These are phyloP conservation scores for Eretmocerus hayati DNA, from an alignment of 2,888 invertebrate species.

Conservation along the genomic window DNA sequence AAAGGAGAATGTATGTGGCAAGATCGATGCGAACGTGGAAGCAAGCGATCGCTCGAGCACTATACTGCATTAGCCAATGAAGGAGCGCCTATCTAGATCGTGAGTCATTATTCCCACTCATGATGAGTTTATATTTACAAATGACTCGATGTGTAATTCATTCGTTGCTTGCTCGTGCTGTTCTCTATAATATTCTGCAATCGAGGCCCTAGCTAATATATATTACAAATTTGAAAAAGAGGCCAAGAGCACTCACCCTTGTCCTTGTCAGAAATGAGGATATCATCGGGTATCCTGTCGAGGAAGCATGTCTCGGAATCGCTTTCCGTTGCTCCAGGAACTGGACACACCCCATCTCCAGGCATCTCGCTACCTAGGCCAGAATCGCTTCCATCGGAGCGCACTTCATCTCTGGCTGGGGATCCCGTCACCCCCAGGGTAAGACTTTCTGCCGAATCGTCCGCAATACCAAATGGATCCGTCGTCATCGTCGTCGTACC, in stretches of 20 bases:
- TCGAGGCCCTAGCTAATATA: too few species aligned
- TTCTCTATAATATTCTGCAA: too few species aligned
- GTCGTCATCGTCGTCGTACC: constrained; percentile 41
- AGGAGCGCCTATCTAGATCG: too few species aligned
- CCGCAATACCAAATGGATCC: constrained; percentile 40
- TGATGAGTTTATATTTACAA: too few species aligned
- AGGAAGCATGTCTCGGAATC: constrained; percentile 52
- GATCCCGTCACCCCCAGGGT: constrained; percentile 29
- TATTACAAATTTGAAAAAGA: too few species aligned
- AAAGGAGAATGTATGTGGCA: too few species aligned
- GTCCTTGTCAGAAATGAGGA: constrained; percentile 41
- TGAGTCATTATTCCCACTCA: too few species aligned
- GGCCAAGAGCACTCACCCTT: constrained; percentile 41
- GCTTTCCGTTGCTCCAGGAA: constrained; percentile 43
- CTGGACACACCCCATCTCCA: constrained; percentile 54
- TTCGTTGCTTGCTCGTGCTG: too few species aligned
- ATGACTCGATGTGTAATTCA: too few species aligned
- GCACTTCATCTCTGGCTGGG: constrained; percentile 42
- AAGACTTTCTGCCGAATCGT: constrained; percentile 43
- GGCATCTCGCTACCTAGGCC: constrained; percentile 71
- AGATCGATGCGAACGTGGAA: too few species aligned
- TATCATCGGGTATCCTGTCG: constrained; percentile 46
- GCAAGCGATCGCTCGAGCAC: too few species aligned
- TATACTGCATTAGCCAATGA: too few species aligned
- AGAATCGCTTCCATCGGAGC: constrained; percentile 79